Percentiles rank a stretch among this genome's conserved stretches.
These are phyloP conservation scores for Cremastinae sp. DNA, from an alignment of 2,888 invertebrate species.

Conservation along the genomic window DNA sequence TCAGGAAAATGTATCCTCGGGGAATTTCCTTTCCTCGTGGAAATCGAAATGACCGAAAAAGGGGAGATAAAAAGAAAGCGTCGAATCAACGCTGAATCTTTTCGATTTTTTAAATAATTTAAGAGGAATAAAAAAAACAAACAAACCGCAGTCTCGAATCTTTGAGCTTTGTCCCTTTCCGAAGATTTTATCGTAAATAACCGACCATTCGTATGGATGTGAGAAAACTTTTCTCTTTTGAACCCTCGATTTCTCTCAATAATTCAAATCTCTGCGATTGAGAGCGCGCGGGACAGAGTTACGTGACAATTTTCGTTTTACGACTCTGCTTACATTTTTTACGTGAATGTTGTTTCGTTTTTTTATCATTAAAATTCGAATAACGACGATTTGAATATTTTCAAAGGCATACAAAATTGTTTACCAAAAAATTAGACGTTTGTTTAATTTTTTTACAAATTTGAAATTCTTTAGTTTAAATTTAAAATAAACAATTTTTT, in stretches of 20 bases:
- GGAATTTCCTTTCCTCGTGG: constrained; percentile 48
- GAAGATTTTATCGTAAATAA: constrained; percentile 71
- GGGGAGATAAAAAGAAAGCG: constrained; percentile 6
- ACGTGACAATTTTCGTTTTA: constrained; percentile 29
- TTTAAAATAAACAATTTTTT: no score
- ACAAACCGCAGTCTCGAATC: background rate
- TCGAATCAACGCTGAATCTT: constrained; percentile 42
- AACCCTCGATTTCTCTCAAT: constrained; percentile 62
- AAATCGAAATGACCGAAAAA: no score
- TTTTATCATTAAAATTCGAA: background rate
- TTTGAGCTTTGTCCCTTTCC: background rate
- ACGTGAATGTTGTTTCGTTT: background rate
- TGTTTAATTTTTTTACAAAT: no score
- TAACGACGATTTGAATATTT: no score
- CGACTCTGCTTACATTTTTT: background rate
- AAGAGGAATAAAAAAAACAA: constrained; percentile 37
- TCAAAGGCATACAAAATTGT: no score
- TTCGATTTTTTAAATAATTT: no score
- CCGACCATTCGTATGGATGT: constrained; percentile 70
- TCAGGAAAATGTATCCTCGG: constrained; percentile 43
- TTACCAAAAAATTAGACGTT: no score
- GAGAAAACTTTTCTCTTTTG: constrained; percentile 24
- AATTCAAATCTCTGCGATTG: constrained; percentile 60
- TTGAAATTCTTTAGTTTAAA: no score
- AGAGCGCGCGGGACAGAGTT: constrained; percentile 9